Conservation (phyloP, 2,113 vertebrate species). For the Paraplagusia blochii region DNA sequence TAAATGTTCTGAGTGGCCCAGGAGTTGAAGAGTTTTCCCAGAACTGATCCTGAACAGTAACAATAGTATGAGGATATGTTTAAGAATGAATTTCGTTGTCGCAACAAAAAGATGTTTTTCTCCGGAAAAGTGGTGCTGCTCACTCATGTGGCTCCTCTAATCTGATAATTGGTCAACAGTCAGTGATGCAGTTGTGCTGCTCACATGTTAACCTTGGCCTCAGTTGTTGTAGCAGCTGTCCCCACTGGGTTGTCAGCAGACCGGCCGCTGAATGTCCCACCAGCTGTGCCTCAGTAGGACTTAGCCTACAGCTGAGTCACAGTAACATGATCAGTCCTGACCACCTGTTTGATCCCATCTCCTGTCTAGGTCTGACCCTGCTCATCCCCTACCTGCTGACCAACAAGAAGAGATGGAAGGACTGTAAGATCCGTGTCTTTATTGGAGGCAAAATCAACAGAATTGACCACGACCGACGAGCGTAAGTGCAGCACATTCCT, state of each 20-base stretch:
- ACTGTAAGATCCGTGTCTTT: slow-evolving; percentile 80
- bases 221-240: not conserved
- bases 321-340: not conserved
- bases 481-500: slow-evolving; percentile 77
- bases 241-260: not conserved
- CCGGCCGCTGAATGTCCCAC: not conserved
- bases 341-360: not conserved
- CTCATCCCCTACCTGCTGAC: slow-evolving; percentile 95
- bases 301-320: no score
- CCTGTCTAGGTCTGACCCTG: slow-evolving; percentile 83
- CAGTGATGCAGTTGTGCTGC: no score
- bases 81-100: no score
- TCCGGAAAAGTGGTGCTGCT: no score
- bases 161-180: no score
- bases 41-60: no score
- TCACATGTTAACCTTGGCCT: not conserved
- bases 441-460: slow-evolving; percentile 90
- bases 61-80: no score
- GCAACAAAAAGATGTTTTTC: no score
- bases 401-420: slow-evolving; percentile 84
- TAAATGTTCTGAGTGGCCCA: slow-evolving; percentile 21
- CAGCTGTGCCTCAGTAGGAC: not conserved
- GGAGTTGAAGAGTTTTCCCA: no score
- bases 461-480: slow-evolving; percentile 96
- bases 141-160: no score